Conservation (phyloP, 2,797 vertebrate genomes). For the Rhabdophis nuchalis region DNA sequence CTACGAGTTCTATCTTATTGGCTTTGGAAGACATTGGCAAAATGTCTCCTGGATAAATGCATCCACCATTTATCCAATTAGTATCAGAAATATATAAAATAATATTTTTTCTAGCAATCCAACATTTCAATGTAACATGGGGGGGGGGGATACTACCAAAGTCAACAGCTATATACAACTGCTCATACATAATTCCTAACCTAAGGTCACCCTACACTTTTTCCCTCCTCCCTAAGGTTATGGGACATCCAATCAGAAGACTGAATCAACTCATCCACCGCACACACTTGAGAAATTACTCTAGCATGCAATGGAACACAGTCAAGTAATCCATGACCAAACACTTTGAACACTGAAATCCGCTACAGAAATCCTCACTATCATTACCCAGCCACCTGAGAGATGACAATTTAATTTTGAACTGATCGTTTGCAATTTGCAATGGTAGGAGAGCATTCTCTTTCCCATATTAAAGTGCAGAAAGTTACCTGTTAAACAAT, state of each 20-base stretch:
- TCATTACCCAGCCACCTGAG: background rate
- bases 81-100: conserved; percentile 16
- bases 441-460: conserved; percentile 22
- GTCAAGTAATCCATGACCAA: conserved; percentile 42
- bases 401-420: conserved; percentile 37
- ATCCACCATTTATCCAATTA: background rate
- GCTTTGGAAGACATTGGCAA: conserved; percentile 34
- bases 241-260: background rate
- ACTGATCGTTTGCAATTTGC: conserved; percentile 1
- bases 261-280: conserved; percentile 27
- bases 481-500: conserved; percentile 20
- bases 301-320: conserved; percentile 34
- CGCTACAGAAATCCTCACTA: background rate
- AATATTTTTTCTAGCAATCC: background rate
- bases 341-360: background rate
- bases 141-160: background rate
- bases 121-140: conserved; percentile 19
- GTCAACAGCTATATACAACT: conserved; percentile 1
- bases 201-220: conserved; percentile 35
- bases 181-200: conserved; percentile 27
- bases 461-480: conserved; percentile 35
- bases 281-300: conserved; percentile 27
- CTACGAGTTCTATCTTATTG: conserved; percentile 38
- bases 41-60: background rate
- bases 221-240: conserved; percentile 20